Percentiles rank a stretch among this genome's conserved stretches.
Conservation (phyloP, 2,888 invertebrate species). For the Drosophila meridionalis region DNA sequence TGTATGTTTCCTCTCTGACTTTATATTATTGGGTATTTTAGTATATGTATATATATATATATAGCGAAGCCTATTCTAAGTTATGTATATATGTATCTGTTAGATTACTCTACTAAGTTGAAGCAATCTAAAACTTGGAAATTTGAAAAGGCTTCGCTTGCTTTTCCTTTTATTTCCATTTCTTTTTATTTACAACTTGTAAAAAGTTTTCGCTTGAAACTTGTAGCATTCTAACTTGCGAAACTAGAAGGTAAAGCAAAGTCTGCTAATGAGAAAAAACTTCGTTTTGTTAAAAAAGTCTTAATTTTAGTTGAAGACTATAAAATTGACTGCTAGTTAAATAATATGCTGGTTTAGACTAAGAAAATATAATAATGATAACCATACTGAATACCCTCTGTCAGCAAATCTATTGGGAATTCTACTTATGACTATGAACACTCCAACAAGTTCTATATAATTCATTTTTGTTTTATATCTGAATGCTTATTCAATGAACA, state of each 20-base stretch:
- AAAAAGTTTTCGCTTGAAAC: conserved; percentile 1
- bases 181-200: not conserved
- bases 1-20: not conserved
- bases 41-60: too few species aligned
- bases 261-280: not conserved
- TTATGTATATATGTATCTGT: not conserved
- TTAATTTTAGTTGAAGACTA: not conserved
- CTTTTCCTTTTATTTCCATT: not conserved
- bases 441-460: not conserved
- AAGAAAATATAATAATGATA: not conserved
- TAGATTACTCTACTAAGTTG: not conserved
- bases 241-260: not conserved
- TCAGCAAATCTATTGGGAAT: not conserved
- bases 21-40: not conserved
- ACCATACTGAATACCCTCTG: not conserved
- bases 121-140: not conserved
- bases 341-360: not conserved
- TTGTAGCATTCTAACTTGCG: not conserved
- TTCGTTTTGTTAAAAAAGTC: not conserved
- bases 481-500: not conserved
- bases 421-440: not conserved
- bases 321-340: not conserved
- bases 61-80: too few species aligned
- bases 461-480: not conserved
- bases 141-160: not conserved